These are phyloP conservation scores for Blastobasis lacticolella DNA, from an alignment of 2,888 invertebrate species.

Conservation along the genomic window DNA sequence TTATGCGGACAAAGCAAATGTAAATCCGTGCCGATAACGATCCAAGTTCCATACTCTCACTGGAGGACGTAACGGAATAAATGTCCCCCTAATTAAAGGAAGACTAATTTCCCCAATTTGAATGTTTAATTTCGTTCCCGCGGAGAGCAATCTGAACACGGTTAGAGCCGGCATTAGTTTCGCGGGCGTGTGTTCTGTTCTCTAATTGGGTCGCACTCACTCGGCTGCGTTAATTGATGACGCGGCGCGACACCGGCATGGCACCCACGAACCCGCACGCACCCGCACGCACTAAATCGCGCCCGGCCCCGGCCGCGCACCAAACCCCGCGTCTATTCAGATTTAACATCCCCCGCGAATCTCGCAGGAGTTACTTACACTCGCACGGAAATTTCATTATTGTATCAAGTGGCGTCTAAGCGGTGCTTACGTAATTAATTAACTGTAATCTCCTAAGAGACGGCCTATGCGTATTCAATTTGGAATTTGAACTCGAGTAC, in stretches of 20 bases:
- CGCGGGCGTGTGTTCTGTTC: slow-evolving; percentile 40
- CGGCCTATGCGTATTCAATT: too few relatives aligned
- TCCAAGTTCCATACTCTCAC: too few relatives aligned
- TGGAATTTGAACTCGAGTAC: too few relatives aligned
- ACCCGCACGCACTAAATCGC: slow-evolving; percentile 27
- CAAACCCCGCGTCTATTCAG: not conserved
- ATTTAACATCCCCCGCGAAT: not conserved
- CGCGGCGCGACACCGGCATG: slow-evolving; percentile 35
- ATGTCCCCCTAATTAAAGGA: too few relatives aligned
- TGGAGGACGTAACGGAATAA: too few relatives aligned
- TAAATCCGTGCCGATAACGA: too few relatives aligned
- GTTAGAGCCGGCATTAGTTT: slow-evolving; percentile 53
- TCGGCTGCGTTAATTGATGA: slow-evolving; percentile 47
- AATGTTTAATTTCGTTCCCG: slow-evolving; percentile 33
- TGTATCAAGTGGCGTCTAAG: too few relatives aligned
- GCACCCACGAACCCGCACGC: not conserved
- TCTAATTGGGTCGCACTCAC: slow-evolving; percentile 60
- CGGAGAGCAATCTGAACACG: slow-evolving; percentile 48
- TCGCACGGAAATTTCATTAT: too few relatives aligned
- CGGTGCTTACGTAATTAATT: too few relatives aligned
- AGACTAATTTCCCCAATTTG: slow-evolving; percentile 14
- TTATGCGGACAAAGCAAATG: too few relatives aligned
- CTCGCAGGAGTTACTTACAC: too few relatives aligned
- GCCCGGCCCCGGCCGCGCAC: slow-evolving; percentile 5
- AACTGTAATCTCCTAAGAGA: too few relatives aligned